Evolutionary conservation across 2,888 invertebrate species (phyloP), one percentile per base, ranked within the genome.

Genomic region (Drosophila kokeensis): DNA sequence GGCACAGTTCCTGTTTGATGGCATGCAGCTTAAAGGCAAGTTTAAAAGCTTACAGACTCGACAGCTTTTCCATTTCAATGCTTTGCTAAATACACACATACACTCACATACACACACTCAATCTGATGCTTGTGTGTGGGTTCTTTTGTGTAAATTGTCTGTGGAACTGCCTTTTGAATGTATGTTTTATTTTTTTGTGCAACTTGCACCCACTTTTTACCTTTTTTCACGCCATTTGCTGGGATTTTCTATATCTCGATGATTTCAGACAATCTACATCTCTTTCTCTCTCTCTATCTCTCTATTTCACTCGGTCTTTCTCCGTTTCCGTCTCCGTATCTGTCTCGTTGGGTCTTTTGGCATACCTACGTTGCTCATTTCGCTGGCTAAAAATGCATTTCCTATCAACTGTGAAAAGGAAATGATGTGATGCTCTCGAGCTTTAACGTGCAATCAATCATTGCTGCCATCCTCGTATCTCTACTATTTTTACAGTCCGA

Each of bases 371-470:
- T 52, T 79, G 88, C 83, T 87, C 89, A 87, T 88, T 87, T 89
- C 78, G 72, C 81, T 72, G 79, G 89, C 81, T 86, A 86, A 90
- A 87, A 87, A 87, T 87, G 87, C 90, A 90, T 83, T 87, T 87
- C 90, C 87, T 83, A 82, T 90, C 87, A 83, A 86, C 89, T 90
- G 87, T 89, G 80, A 86, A 83, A 86, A 86, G 87, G 87, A 87
- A 87, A 87, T 89, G 89, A 89, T 83, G 87, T 80, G 84, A 83
- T 83, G 85, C 88, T 89, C 89, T 81, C 69, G 73, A 77, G 89
- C 87, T 76, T 86, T 79, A 85, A 88, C 82, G 83, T 82, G 82
- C 87, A 91, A 91, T 91, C 92, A 91, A 91, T 91, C 92, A 91
- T 84, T 81, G 82, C 79, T 82, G 77, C 69, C 65, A 59, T 60